A percentile compares a stretch with the other conserved stretches of the same genome.
Evolutionary conservation across 1,140 invertebrate genomes (phyloP).

Genomic region (Temnothorax longispinosus): DNA sequence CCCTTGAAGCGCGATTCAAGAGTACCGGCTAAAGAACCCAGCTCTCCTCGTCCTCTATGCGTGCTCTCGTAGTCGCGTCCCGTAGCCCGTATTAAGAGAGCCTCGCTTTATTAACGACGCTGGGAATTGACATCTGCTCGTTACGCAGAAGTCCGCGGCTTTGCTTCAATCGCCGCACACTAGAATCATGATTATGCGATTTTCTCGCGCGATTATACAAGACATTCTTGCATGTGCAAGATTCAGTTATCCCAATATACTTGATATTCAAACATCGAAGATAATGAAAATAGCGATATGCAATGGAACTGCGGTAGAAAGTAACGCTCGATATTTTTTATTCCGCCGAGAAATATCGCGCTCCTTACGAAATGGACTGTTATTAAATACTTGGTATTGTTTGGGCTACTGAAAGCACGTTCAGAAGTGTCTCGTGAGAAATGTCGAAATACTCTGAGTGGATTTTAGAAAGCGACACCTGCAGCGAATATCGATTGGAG

Average conservation of each 20-base stretch:
- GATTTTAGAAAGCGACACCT: slow-evolving; percentile 8
- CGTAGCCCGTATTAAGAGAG: slow-evolving; percentile 21
- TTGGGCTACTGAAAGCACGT: neutral
- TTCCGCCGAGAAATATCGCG: neutral
- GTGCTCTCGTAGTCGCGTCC: neutral
- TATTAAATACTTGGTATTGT: slow-evolving; percentile 9
- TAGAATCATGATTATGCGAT: neutral
- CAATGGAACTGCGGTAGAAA: neutral
- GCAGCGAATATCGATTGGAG: neutral
- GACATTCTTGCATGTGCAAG: too few species aligned
- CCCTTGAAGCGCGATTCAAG: slow-evolving; percentile 27
- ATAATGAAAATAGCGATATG: neutral
- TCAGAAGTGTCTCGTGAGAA: neutral
- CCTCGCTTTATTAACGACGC: slow-evolving; percentile 21
- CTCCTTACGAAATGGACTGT: neutral
- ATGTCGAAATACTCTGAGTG: neutral
- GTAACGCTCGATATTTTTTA: neutral
- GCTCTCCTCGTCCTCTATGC: neutral
- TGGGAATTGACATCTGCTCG: slow-evolving; percentile 22
- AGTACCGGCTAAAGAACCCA: neutral
- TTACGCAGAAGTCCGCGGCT: neutral
- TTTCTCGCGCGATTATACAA: neutral
- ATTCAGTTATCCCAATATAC: neutral
- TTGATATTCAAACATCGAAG: neutral
- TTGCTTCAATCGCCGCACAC: neutral